Evolutionary conservation across 2,888 invertebrate species (phyloP), one percentile per base, ranked within the genome.

Genomic region (Rhingia rostrata): DNA sequence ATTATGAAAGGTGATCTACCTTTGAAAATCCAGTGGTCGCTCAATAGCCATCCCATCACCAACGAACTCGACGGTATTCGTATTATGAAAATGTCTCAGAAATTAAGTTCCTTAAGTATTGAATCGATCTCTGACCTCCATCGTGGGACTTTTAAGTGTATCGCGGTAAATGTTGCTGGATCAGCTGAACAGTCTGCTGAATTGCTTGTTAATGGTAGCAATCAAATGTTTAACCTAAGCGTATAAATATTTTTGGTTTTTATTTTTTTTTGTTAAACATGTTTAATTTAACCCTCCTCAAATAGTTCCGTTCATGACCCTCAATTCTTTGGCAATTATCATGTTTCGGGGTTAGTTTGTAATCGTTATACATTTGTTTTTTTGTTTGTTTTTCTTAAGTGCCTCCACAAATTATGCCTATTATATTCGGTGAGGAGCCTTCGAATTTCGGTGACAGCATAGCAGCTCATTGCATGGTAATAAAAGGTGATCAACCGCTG

Each of bases 1-100:
- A 94, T 96, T 47, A 93, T 94, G 60, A 95, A 96, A 91, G 96
- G 97, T 53, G 97, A 97, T 90, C 92, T 94, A 63, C 97, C 97
- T 6, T 92, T 97, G 41, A 93, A 94, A 88, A 94, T 97, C 69
- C 93, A 93, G 64, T 97, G 97, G 97, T 93, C 93, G 35, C 93
- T 96, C 86, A 95, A 96, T 91, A 94, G 93, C 87, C 93, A 92
- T 89, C 93, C 92, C 87, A 93, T 93, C 87, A 93, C 88, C 73
- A 92, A 90, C 87, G 92, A 92, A 89, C 93, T 93, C 77, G 91
- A 92, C 86, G 94, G 94, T 86, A 92, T 94, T 74, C 92, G 93
- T 0, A 93, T 94, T 45, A 92, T 93, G 54, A 93, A 93, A 91
- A 93, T 94, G 88, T 94, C 94, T 30, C 93, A 93, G 86, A 93